A percentile compares a stretch with the other conserved stretches of the same genome.
Conservation (phyloP, 2,888 invertebrate genomes). For the Phalera bucephala region DNA sequence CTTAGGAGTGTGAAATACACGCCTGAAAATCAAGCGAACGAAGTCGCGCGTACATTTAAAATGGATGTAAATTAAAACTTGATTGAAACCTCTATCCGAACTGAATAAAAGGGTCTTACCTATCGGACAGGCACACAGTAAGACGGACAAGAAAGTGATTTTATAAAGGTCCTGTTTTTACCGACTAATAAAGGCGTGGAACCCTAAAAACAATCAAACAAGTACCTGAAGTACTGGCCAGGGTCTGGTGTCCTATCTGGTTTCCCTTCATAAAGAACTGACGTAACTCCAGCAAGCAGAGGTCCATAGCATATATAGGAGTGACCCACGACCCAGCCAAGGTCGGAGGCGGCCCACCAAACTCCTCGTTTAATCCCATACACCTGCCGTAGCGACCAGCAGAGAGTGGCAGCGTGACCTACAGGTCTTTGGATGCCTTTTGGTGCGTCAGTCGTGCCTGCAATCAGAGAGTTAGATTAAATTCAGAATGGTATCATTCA, state of each 20-base stretch:
- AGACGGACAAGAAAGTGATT: too few species aligned
- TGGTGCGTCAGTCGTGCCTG: slow-evolving; percentile 76
- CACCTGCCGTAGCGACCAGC: slow-evolving; percentile 92
- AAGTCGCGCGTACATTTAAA: too few species aligned
- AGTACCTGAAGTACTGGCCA: slow-evolving; percentile 93
- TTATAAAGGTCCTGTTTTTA: too few species aligned
- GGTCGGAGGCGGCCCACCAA: slow-evolving; percentile 96
- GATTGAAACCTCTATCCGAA: too few species aligned
- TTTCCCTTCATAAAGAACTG: slow-evolving; percentile 95
- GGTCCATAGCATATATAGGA: slow-evolving; percentile 98
- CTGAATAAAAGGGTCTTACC: too few species aligned
- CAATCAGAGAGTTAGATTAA: neutral
- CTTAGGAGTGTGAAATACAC: too few species aligned
- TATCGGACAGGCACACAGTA: too few species aligned
- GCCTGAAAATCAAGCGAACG: too few species aligned
- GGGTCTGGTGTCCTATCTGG: slow-evolving; percentile 97
- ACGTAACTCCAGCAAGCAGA: slow-evolving; percentile 90
- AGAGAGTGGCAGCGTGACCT: slow-evolving; percentile 93
- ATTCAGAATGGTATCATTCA: neutral
- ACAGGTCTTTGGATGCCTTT: slow-evolving; percentile 92
- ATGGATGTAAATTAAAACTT: too few species aligned
- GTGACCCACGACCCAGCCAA: slow-evolving; percentile 97
- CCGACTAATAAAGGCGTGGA: too few species aligned
- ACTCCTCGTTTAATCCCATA: slow-evolving; percentile 91
- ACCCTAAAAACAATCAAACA: too few species aligned